Evolutionary conservation across 2,888 invertebrate species (phyloP), one percentile per base, ranked within the genome.

Genomic region (Tridacna gigas): DNA sequence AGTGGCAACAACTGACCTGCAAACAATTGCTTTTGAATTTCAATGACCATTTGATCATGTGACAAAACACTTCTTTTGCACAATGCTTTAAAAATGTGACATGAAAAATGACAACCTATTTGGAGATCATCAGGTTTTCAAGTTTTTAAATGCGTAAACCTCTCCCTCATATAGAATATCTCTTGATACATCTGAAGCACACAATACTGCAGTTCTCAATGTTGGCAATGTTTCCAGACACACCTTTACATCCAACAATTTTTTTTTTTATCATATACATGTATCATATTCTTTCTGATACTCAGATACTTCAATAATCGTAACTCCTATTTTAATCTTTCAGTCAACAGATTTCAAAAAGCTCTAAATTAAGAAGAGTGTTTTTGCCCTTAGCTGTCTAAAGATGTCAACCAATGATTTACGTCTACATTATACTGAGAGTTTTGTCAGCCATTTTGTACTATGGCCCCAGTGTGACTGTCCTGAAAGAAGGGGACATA

Each of bases 391-490:
- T 12, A 51, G 71, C 71, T 51, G 71, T 71, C 71, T 71, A 51
- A 51, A 20, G 51, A 71, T 79, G 81, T 85, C 84, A 84, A 79
- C 79, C 18, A 47, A 74, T 83, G 84, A 84, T 79, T 48, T 74
- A 85, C 81, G 83, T 77, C 83, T 77, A 74, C 79, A 87, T 84
- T 83, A 80, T 63, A 56, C 13, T 48, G 71, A 45, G 71, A 45
- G 37, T 37, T 51, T 71, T 71, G 82, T 83, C 81, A 79, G 84
- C 83, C 74, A 79, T 87, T 84, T 83, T 80, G 79, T 78, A 69
- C 63, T 69, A 71, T 67, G 84, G 77, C 76, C 82, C 79, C 85
- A 69, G 67, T 61, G 63, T 56, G 79, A 25, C 81, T 78, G 79
- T 83, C 81, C 77, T 63, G 60, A 67, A 71, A 73, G 67, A 65